These are phyloP conservation scores for Polyodon spathula DNA, from an alignment of 2,113 vertebrate genomes.

Conservation along the genomic window DNA sequence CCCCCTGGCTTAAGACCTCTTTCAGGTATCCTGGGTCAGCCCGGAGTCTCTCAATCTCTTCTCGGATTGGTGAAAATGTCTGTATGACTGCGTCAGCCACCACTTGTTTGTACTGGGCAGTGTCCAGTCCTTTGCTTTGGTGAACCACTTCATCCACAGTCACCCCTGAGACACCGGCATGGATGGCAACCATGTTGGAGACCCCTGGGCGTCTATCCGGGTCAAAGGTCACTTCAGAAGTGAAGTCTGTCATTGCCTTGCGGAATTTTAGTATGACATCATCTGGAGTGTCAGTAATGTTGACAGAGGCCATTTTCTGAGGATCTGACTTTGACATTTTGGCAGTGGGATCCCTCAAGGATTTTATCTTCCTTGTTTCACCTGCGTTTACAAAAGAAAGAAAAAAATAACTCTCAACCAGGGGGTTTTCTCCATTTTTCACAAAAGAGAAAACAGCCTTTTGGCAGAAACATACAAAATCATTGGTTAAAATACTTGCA, in stretches of 20 bases:
- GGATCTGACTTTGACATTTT: constrained; percentile 98
- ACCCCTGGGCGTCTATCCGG: constrained; percentile 68
- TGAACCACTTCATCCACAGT: constrained; percentile 61
- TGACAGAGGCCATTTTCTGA: constrained; percentile 67
- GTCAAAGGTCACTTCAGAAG: constrained; percentile 82
- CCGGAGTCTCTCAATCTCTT: constrained; percentile 68
- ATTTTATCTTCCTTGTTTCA: constrained; percentile 75
- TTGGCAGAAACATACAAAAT: too few relatives aligned
- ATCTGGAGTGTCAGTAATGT: constrained; percentile 75
- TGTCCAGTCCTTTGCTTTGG: constrained; percentile 63
- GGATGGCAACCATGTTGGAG: constrained; percentile 81
- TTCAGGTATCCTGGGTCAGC: constrained; percentile 62
- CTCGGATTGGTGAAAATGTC: constrained; percentile 71
- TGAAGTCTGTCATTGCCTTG: constrained; percentile 87
- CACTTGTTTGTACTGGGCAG: constrained; percentile 73
- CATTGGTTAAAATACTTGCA: too few relatives aligned
- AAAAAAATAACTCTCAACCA: background rate
- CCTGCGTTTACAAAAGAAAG: constrained; percentile 43
- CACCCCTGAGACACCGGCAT: constrained; percentile 58
- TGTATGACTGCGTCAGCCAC: constrained; percentile 78
- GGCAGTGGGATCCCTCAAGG: constrained; percentile 73
- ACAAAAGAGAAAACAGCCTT: too few relatives aligned
- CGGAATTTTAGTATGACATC: constrained; percentile 78
- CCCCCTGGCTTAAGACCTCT: constrained; percentile 60
- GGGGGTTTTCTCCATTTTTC: too few relatives aligned